These are phyloP conservation scores for Ennomos fuscantarius DNA, from an alignment of 2,888 invertebrate species.

Conservation along the genomic window DNA sequence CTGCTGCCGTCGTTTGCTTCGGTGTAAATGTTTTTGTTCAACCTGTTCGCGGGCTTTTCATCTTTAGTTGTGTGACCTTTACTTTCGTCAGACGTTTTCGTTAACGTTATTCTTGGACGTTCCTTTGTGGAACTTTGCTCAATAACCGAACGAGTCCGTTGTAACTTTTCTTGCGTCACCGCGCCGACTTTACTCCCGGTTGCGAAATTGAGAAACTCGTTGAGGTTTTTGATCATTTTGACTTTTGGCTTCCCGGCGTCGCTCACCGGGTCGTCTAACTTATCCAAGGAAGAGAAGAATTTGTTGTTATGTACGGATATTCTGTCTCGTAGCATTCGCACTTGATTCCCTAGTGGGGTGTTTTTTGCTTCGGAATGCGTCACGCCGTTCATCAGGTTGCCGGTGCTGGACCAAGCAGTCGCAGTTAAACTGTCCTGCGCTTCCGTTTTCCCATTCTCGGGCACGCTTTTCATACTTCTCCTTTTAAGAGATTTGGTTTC, in stretches of 20 bases:
- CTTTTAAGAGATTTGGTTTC: conserved; percentile 55
- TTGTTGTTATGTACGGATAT: conserved; percentile 78
- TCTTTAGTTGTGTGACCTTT: conserved; percentile 58
- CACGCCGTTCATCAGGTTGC: conserved; percentile 70
- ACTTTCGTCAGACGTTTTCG: conserved; percentile 68
- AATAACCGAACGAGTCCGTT: conserved; percentile 67
- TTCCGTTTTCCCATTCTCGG: conserved; percentile 64
- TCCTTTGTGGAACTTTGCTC: conserved; percentile 63
- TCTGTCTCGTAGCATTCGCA: conserved; percentile 70
- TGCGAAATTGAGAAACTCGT: conserved; percentile 93
- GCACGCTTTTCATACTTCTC: conserved; percentile 71
- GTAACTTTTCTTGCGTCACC: conserved; percentile 61
- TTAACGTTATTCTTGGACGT: conserved; percentile 68
- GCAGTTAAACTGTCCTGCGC: conserved; percentile 44
- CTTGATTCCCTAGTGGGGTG: conserved; percentile 73
- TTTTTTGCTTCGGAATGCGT: conserved; percentile 58
- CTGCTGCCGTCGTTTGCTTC: conserved; percentile 87
- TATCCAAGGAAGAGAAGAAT: conserved; percentile 86
- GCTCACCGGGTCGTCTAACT: conserved; percentile 72
- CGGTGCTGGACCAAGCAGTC: conserved; percentile 63
- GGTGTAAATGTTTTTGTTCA: conserved; percentile 57
- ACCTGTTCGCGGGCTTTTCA: conserved; percentile 53
- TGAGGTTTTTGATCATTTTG: conserved; percentile 90
- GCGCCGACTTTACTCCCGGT: conserved; percentile 83
- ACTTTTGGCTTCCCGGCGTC: conserved; percentile 67